phyloP scores from a whole-genome alignment of 2,888 invertebrate species.

The Eledona agricola region DNA sequence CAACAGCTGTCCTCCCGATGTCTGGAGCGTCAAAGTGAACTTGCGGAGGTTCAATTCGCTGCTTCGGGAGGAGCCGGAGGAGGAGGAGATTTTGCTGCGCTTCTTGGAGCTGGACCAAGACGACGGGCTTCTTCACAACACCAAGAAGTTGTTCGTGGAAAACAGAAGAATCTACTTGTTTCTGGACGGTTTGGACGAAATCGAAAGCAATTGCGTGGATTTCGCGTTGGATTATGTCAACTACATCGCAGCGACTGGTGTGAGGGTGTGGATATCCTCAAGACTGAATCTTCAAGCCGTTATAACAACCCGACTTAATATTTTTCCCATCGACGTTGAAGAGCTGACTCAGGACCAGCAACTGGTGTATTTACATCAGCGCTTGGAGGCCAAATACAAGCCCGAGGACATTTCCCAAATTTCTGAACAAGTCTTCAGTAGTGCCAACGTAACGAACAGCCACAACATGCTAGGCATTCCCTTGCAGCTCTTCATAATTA shows the following conservation, averaged over 20 bases:
- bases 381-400: not conserved
- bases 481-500: slow-evolving; percentile 9
- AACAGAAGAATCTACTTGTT: slow-evolving; percentile 4
- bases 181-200: slow-evolving; percentile 15
- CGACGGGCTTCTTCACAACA: not conserved
- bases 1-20: slow-evolving; percentile 1
- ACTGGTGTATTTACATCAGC: not conserved
- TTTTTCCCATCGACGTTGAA: slow-evolving; percentile 8
- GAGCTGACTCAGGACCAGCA: slow-evolving; percentile 2
- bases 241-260: not conserved
- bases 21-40: slow-evolving; percentile 5
- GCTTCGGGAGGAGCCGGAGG: slow-evolving; percentile 3
- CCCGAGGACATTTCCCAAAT: not conserved
- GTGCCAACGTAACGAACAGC: slow-evolving; percentile 1
- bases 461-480: slow-evolving; percentile 9
- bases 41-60: slow-evolving; percentile 3
- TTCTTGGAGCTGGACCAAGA: not conserved
- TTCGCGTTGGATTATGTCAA: slow-evolving; percentile 12
- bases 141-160: not conserved
- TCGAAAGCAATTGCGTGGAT: slow-evolving; percentile 6
- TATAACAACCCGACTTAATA: not conserved
- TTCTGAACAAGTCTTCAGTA: not conserved
- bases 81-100: not conserved
- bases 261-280: slow-evolving; percentile 6
- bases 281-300: slow-evolving; percentile 5